Evolutionary conservation across 2,888 invertebrate species (phyloP).

Genomic region (Aproaerema taeniolella): DNA sequence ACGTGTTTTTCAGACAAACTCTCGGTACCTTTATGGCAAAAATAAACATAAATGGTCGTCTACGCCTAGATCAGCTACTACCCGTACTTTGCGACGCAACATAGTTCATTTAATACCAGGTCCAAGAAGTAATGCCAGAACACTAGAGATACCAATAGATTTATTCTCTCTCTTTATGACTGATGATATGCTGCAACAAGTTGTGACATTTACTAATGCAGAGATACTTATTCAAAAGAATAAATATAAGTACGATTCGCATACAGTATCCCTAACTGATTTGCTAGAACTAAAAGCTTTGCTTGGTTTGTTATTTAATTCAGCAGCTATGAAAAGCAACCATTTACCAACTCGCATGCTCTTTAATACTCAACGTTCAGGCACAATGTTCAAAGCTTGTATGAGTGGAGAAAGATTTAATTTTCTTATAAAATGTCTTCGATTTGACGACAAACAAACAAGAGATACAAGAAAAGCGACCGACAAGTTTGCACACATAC

Average conservation of each 20-base stretch:
- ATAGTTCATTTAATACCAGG: not conserved
- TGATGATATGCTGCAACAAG: constrained; percentile 6
- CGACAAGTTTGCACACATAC: not conserved
- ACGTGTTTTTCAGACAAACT: not conserved
- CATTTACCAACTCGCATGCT: not conserved
- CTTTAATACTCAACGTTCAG: not conserved
- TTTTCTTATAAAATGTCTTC: constrained; percentile 1
- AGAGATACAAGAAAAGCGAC: not conserved
- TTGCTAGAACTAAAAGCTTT: constrained; percentile 6
- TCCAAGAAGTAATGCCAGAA: not conserved
- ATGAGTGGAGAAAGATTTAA: constrained; percentile 1
- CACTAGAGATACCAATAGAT: not conserved
- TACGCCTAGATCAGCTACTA: not conserved
- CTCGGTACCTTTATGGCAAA: not conserved
- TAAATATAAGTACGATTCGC: constrained; percentile 1
- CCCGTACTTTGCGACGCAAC: not conserved
- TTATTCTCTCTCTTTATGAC: constrained; percentile 5
- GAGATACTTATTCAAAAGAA: constrained; percentile 5
- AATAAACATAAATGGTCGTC: not conserved
- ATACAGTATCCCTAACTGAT: not conserved
- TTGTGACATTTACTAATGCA: constrained; percentile 3
- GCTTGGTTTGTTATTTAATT: not conserved
- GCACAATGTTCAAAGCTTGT: not conserved
- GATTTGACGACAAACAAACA: constrained; percentile 1
- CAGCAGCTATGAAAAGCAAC: constrained; percentile 3